phyloP scores from a whole-genome alignment of 1,140 invertebrate genomes.

The Whitmania pigra region DNA sequence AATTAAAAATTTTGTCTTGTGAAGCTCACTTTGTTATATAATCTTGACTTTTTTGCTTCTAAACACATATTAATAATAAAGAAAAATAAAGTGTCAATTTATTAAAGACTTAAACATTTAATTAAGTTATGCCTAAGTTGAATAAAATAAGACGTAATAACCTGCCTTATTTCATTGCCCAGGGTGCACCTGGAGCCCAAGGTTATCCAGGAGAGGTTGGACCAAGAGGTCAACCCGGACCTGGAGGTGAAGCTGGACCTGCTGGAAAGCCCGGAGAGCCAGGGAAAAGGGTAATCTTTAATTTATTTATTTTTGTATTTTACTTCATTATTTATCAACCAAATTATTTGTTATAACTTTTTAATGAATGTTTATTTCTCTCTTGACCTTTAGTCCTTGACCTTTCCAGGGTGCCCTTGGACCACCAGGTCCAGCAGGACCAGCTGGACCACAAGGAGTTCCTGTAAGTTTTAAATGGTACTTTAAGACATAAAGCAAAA shows the following conservation, averaged over 20 bases:
- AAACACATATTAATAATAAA: no score
- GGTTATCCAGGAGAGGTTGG: constrained; percentile 19
- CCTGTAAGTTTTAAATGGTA: background rate
- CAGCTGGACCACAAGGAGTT: background rate
- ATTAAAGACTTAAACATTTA: no score
- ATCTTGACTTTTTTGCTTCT: no score
- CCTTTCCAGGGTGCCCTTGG: constrained; percentile 3
- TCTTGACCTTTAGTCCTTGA: background rate
- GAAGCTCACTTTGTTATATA: no score
- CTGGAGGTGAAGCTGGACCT: constrained; percentile 17
- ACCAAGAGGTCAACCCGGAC: constrained; percentile 19
- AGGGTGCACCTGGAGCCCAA: constrained; percentile 3
- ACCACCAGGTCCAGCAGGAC: constrained; percentile 15
- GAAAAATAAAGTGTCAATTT: no score
- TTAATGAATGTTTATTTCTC: background rate
- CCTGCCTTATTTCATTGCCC: background rate
- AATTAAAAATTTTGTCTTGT: no score
- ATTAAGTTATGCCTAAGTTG: no score
- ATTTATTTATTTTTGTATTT: background rate
- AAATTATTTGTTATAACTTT: background rate
- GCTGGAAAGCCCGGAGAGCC: constrained; percentile 23
- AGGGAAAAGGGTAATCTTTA: constrained; percentile 18
- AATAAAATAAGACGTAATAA: no score
- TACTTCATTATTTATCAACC: background rate
- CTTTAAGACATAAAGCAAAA: background rate